Evolutionary conservation across 1,140 invertebrate genomes (phyloP), one percentile per base, ranked within the genome.

Genomic region (Brachionus rubens): DNA sequence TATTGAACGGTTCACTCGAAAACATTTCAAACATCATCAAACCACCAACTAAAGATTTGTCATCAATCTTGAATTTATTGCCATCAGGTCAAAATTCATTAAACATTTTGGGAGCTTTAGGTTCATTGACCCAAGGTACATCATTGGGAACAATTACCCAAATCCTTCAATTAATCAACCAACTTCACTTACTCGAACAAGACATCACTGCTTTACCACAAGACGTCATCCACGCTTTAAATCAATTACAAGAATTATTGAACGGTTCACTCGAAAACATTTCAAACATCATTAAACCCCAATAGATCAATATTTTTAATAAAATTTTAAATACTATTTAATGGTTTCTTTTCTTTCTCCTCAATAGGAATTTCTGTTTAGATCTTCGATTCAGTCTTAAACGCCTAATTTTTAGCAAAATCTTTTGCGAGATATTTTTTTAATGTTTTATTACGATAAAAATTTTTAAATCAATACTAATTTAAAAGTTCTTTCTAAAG

Each of bases 121-220:
- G n/a, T 48, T 16, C 16, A n/a, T 48, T 48, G 19, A 50, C 68
- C n/a, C 68, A 72, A 12, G 50, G 68, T 19, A 54, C 46, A 14
- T 36, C 46, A 36, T 50, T 72, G 46, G 46, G 46, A 48, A 30
- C 46, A 36, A 50, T 72, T 36, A 72, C 28, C 12, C 24, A 33
- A 28, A 30, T 50, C n/a, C 14, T 72, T n/a, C 21, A 19, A 4
- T 41, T 72, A 26, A 21, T 72, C 24, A 72, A 72, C 46, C 36
- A 48, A n/a, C 21, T 72, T 19, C 68, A 72, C 46, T 21, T 36
- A 12, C 16, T 72, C 3, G 28, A 72, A 41, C 46, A 48, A 54
- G 68, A 72, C 46, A 41, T 72, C 12, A 19, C 46, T 41, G 43
- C 68, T 14, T 14, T 72, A 7, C 68, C 68, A 36, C 68, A 72